A percentile compares a stretch with the other conserved stretches of the same genome.
These are phyloP conservation scores for Drosophila hamatofila DNA, from an alignment of 2,888 invertebrate genomes.

Conservation along the genomic window DNA sequence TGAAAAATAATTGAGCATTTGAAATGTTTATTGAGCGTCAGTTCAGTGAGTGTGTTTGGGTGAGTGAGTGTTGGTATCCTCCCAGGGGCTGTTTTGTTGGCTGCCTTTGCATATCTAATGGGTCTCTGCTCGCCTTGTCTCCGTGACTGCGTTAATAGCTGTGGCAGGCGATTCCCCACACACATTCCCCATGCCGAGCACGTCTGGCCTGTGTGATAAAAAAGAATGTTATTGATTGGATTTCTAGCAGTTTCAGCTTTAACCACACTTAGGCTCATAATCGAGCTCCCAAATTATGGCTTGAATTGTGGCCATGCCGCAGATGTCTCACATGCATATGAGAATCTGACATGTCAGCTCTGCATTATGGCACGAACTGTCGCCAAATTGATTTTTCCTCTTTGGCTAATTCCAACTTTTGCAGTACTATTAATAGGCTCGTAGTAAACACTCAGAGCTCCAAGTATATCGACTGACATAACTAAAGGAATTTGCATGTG, in stretches of 20 bases:
- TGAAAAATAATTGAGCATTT: slow-evolving; percentile 80
- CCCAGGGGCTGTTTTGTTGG: slow-evolving; percentile 26
- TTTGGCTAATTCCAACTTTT: slow-evolving; percentile 7
- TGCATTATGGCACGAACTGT: slow-evolving; percentile 5
- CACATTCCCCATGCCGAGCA: slow-evolving; percentile 49
- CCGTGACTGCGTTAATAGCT: slow-evolving; percentile 21
- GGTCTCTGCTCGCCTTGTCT: slow-evolving; percentile 12
- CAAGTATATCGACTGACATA: neutral
- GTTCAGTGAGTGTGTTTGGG: slow-evolving; percentile 40
- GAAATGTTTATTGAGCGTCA: slow-evolving; percentile 76
- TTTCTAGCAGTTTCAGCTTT: slow-evolving; percentile 53
- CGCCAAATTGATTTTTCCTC: slow-evolving; percentile 11
- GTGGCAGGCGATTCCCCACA: slow-evolving; percentile 2
- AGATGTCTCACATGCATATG: slow-evolving; percentile 25
- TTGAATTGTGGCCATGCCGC: slow-evolving; percentile 14
- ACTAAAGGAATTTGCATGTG: slow-evolving; percentile 7
- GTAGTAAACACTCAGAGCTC: neutral
- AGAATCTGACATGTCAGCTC: slow-evolving; percentile 11
- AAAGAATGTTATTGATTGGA: slow-evolving; percentile 64
- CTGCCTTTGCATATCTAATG: slow-evolving; percentile 53
- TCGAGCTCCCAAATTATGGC: slow-evolving; percentile 51
- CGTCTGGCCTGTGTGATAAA: slow-evolving; percentile 45
- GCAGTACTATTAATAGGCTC: neutral
- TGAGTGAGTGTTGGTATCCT: slow-evolving; percentile 1
- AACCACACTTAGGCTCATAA: slow-evolving; percentile 69